Evolutionary conservation across 2,888 invertebrate species (phyloP).

Genomic region (Meiosimyza platycephala): DNA sequence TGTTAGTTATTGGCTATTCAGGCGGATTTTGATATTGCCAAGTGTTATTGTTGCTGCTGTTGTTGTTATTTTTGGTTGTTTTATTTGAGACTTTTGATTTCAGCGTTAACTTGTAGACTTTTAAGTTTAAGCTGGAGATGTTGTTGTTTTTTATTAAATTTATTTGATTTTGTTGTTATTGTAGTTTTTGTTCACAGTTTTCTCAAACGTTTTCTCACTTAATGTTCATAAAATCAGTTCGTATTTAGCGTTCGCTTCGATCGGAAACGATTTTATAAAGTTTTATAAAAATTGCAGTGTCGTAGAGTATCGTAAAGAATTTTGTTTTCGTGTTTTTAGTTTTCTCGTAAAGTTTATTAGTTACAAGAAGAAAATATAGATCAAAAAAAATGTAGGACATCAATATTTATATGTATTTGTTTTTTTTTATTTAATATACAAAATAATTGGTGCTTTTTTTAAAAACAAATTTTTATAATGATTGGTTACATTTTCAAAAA

Average conservation of each 20-base stretch:
- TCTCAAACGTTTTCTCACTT: conserved; percentile 40
- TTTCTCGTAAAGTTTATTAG: too few species aligned
- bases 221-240: conserved; percentile 56
- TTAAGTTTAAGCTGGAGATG: conserved; percentile 14
- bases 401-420: too few species aligned
- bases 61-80: conserved; percentile 37
- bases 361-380: too few species aligned
- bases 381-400: too few species aligned
- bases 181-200: conserved; percentile 10
- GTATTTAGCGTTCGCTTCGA: conserved; percentile 57
- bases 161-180: conserved; percentile 21
- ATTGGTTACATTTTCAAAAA: too few species aligned
- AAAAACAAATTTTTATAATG: too few species aligned
- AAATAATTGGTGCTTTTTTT: too few species aligned
- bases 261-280: conserved; percentile 40
- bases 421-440: too few species aligned
- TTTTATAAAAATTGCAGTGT: too few species aligned
- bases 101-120: conserved; percentile 14
- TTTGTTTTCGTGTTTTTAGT: neutral
- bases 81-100: conserved; percentile 38
- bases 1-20: conserved; percentile 3
- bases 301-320: neutral
- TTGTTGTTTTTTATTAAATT: conserved; percentile 25
- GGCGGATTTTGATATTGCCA: conserved; percentile 2
- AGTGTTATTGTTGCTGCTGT: conserved; percentile 35